These are phyloP conservation scores for Bucorvus abyssinicus DNA, from an alignment of 2,797 vertebrate species.

Conservation along the genomic window DNA sequence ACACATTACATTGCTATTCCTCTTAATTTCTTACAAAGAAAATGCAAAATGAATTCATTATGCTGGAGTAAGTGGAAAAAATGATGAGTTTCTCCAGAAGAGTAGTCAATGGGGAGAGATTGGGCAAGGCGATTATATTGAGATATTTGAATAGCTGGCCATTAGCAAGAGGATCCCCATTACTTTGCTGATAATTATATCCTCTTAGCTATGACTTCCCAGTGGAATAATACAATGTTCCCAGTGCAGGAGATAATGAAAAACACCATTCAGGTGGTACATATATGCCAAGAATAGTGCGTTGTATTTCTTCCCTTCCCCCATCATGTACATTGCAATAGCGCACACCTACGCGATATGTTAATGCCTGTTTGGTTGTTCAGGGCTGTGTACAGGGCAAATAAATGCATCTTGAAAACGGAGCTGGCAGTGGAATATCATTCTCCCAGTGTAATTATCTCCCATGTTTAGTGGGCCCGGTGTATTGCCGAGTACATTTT, in stretches of 20 bases:
- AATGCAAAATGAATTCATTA: constrained; percentile 83
- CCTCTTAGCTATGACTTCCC: constrained; percentile 86
- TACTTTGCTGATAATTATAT: constrained; percentile 91
- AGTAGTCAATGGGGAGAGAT: constrained; percentile 83
- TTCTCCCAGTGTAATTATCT: constrained; percentile 74
- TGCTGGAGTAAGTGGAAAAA: constrained; percentile 80
- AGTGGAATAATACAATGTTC: constrained; percentile 84
- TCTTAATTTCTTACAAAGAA: constrained; percentile 84
- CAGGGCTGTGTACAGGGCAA: constrained; percentile 49
- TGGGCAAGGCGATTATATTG: constrained; percentile 86
- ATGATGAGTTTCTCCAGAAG: constrained; percentile 81
- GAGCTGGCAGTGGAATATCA: constrained; percentile 71
- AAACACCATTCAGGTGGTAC: constrained; percentile 77
- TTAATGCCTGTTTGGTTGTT: constrained; percentile 68
- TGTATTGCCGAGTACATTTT: constrained; percentile 74
- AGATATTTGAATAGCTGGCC: constrained; percentile 89
- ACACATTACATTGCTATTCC: constrained; percentile 79
- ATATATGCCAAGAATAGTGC: constrained; percentile 66
- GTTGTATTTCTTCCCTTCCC: constrained; percentile 58
- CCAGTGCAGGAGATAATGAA: constrained; percentile 78
- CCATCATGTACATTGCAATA: constrained; percentile 25
- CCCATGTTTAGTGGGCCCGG: constrained; percentile 65
- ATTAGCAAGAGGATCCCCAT: constrained; percentile 86
- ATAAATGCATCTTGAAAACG: constrained; percentile 74
- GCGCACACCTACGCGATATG: constrained; percentile 30